Evolutionary conservation across 2,797 vertebrate genomes (phyloP).

Genomic region (Avahi laniger): DNA sequence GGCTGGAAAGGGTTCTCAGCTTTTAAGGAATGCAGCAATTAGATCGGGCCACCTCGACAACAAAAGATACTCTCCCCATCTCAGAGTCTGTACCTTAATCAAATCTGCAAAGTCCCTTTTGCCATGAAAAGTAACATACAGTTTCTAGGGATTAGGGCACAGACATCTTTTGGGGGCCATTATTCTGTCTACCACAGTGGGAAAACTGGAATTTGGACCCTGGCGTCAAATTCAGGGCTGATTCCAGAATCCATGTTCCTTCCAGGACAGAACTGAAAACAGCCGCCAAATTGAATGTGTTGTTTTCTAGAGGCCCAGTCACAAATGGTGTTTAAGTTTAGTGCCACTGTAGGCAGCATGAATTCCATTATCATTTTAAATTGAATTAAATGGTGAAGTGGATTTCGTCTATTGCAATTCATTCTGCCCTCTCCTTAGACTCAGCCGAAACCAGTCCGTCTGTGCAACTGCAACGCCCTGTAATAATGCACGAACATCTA

Average conservation of each 20-base stretch:
- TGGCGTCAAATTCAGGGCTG: background rate
- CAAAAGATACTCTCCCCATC: background rate
- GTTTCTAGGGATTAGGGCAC: background rate
- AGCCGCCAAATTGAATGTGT: background rate
- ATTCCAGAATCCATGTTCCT: background rate
- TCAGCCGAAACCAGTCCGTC: background rate
- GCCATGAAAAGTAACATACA: background rate
- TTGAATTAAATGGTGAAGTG: background rate
- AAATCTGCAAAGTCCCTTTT: background rate
- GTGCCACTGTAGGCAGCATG: background rate
- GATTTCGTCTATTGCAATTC: conserved; percentile 5
- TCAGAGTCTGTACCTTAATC: background rate
- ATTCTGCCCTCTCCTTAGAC: background rate
- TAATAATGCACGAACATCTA: background rate
- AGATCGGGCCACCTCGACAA: background rate
- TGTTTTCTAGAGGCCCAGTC: background rate
- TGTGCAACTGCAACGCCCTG: background rate
- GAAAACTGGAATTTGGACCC: background rate
- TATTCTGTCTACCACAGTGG: background rate
- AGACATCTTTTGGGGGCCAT: background rate
- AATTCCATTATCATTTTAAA: background rate
- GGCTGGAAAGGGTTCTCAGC: background rate
- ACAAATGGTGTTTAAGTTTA: background rate
- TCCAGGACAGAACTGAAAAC: background rate
- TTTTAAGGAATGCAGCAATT: background rate